These are phyloP conservation scores for Muscicapa striata DNA, from an alignment of 2,797 vertebrate species.

Conservation along the genomic window DNA sequence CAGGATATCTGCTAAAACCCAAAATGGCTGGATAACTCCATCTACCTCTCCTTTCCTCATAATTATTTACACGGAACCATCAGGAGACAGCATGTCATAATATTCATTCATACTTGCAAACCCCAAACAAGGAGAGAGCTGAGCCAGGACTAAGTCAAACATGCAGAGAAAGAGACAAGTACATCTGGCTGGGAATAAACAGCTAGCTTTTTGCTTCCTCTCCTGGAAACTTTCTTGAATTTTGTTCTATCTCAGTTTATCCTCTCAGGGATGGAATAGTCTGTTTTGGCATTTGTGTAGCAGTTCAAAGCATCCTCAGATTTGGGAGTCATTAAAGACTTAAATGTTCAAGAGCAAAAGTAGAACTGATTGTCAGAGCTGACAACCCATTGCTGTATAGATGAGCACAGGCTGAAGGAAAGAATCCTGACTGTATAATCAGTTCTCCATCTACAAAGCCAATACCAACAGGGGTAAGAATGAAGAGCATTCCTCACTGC, in stretches of 20 bases:
- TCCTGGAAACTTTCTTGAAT: slow-evolving; percentile 41
- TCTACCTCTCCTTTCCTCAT: background rate
- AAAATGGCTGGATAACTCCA: background rate
- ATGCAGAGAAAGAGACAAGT: slow-evolving; percentile 9
- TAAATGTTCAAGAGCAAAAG: background rate
- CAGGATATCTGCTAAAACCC: slow-evolving; percentile 6
- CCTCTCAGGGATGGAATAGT: background rate
- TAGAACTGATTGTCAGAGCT: background rate
- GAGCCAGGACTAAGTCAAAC: slow-evolving; percentile 27
- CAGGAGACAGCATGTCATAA: slow-evolving; percentile 26
- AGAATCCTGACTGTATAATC: background rate
- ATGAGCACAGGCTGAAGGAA: background rate
- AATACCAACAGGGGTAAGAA: background rate
- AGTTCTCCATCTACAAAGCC: background rate
- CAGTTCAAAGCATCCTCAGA: background rate
- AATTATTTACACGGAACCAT: slow-evolving; percentile 11
- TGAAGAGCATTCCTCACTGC: background rate
- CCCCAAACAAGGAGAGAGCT: slow-evolving; percentile 23
- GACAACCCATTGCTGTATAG: background rate
- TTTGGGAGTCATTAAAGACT: background rate
- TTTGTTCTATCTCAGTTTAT: slow-evolving; percentile 8
- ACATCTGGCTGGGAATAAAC: slow-evolving; percentile 50
- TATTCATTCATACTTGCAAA: background rate
- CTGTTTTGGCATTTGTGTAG: background rate
- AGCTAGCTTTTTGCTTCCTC: slow-evolving; percentile 42